Evolutionary conservation across 2,888 invertebrate species (phyloP).

Genomic region (Acleris literana): DNA sequence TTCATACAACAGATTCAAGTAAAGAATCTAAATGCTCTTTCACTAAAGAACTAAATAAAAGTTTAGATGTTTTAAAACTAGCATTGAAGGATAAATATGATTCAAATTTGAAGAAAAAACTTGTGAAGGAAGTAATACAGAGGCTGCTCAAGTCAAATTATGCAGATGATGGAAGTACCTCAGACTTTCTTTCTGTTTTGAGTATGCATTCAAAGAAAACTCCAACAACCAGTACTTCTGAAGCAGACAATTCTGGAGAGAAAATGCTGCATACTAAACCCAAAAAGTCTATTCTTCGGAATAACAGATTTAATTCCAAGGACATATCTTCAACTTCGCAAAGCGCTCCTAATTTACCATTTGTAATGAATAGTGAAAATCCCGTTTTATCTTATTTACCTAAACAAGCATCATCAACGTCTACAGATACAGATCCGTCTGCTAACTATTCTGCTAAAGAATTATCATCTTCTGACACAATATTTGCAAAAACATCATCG

Average conservation of each 20-base stretch:
- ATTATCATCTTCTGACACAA: slow-evolving; percentile 61
- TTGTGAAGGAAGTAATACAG: slow-evolving; percentile 86
- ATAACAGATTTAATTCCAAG: slow-evolving; percentile 67
- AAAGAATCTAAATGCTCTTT: slow-evolving; percentile 72
- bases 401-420: slow-evolving; percentile 51
- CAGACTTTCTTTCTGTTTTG: slow-evolving; percentile 76
- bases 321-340: slow-evolving; percentile 71
- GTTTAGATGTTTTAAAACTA: slow-evolving; percentile 83
- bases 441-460: slow-evolving; percentile 64
- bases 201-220: slow-evolving; percentile 64
- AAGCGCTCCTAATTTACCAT: slow-evolving; percentile 72
- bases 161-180: slow-evolving; percentile 81
- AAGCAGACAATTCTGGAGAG: slow-evolving; percentile 60
- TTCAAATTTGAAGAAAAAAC: slow-evolving; percentile 83
- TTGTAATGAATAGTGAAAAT: slow-evolving; percentile 56
- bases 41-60: slow-evolving; percentile 85
- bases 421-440: slow-evolving; percentile 69
- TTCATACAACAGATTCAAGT: slow-evolving; percentile 70
- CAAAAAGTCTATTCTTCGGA: slow-evolving; percentile 73
- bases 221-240: slow-evolving; percentile 73
- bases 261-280: slow-evolving; percentile 53
- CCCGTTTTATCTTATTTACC: slow-evolving; percentile 46
- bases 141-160: slow-evolving; percentile 84
- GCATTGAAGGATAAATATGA: slow-evolving; percentile 84
- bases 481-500: slow-evolving; percentile 65